Conservation (phyloP, 2,797 vertebrate genomes). For the Meda fulgida region DNA sequence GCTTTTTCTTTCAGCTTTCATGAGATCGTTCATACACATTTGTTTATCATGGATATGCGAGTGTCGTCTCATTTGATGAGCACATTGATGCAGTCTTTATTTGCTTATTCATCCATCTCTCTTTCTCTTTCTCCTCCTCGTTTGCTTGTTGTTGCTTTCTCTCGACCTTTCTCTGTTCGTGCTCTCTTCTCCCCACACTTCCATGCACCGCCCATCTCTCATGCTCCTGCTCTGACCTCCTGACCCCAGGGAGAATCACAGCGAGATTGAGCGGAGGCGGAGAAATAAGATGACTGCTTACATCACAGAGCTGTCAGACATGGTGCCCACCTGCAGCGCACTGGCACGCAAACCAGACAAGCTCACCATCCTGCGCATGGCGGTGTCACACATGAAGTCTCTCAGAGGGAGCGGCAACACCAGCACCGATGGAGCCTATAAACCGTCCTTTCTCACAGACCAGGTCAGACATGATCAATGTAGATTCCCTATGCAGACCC, state of each 20-base stretch:
- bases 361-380: conserved; percentile 97
- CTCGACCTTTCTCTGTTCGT: conserved; percentile 60
- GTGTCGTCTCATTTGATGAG: conserved; percentile 24
- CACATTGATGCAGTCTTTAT: conserved; percentile 53
- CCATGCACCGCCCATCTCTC: conserved; percentile 17
- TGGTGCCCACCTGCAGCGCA: conserved; percentile 98
- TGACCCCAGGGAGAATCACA: conserved; percentile 94
- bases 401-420: conserved; percentile 90
- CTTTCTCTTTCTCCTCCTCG: conserved; percentile 42
- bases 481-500: background rate
- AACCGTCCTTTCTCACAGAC: conserved; percentile 95
- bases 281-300: conserved; percentile 99
- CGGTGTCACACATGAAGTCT: conserved; percentile 98
- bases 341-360: conserved; percentile 98
- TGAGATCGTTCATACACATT: conserved; percentile 57
- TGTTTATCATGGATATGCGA: conserved; percentile 31
- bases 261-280: conserved; percentile 93
- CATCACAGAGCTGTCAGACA: conserved; percentile 97
- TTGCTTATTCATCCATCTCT: conserved; percentile 58
- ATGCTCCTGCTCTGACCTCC: conserved; percentile 40
- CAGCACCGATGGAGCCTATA: conserved; percentile 90
- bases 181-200: conserved; percentile 20
- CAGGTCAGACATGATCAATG: conserved; percentile 78
- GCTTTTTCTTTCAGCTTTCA: conserved; percentile 68
- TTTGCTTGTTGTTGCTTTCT: conserved; percentile 58